A percentile compares a stretch with the other conserved stretches of the same genome.
Conservation (phyloP, 2,113 vertebrate genomes). For the Crotalus helleri region DNA sequence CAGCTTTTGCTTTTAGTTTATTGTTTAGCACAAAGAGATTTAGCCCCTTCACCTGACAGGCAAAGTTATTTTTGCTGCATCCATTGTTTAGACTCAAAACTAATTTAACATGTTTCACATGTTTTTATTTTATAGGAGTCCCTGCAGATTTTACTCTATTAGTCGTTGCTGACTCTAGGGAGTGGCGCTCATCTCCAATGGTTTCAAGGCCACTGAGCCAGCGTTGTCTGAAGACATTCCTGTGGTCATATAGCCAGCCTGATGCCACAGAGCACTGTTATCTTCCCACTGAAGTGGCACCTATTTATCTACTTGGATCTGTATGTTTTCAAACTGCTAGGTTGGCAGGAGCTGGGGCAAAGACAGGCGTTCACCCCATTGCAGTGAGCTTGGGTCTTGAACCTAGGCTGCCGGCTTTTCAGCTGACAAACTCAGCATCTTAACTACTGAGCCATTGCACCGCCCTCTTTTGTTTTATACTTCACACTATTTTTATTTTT, state of each 20-base stretch:
- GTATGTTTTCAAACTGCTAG: background rate
- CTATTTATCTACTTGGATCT: background rate
- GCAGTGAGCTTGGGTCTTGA: background rate
- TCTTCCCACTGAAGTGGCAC: background rate
- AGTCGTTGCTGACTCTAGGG: background rate
- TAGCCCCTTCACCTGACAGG: background rate
- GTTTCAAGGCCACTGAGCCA: background rate
- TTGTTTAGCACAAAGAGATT: background rate
- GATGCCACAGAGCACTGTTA: background rate
- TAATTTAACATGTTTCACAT: background rate
- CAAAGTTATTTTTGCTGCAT: background rate
- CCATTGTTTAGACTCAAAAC: background rate
- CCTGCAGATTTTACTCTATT: background rate
- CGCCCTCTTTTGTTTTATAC: background rate
- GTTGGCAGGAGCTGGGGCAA: background rate
- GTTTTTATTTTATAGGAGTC: background rate
- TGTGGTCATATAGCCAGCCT: background rate
- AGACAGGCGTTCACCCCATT: background rate
- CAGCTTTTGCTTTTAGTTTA: constrained; percentile 29
- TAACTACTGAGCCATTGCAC: background rate
- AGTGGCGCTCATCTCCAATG: background rate
- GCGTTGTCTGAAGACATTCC: background rate
- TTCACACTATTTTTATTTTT: background rate
- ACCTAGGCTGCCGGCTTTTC: background rate
- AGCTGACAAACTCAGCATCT: background rate